Evolutionary conservation across 2,113 vertebrate genomes (phyloP), one percentile per base, ranked within the genome.

Genomic region (Numida meleagris): DNA sequence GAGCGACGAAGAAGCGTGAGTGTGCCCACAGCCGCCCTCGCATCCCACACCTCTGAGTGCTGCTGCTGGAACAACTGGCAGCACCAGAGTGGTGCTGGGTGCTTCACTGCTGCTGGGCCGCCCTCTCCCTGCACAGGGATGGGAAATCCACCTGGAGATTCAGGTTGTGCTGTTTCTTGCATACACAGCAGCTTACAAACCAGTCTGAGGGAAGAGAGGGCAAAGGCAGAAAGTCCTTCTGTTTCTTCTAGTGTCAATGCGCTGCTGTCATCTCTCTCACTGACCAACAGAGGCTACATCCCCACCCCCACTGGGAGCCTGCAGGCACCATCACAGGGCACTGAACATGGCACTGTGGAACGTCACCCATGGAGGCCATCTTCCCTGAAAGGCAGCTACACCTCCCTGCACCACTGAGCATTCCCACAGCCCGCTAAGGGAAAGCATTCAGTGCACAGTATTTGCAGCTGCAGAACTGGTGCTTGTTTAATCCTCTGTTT

Each of bases 281-380:
- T 31, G 5, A 36, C 3, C 1, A 1, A 15, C 19, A 21, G 13
- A 63, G 29, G 58, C n/a, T 82, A 21, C 9, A 50, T 12, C 5
- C 58, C 86, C 24, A 12, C 38, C 45, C 10, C 2, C 25, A 25
- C 45, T 5, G 40, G 21, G 11, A 24, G 63, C 25, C 34, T 21
- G 18, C 62, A 82, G 9, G 34, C 19, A 67, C 57, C 6, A 4
- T 9, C 27, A 59, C 9, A 0, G 1, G 23, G 4, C 17, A 7
- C 51, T 15, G 36, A 43, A 12, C 24, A 27, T 0, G 0, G 25
- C 58, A 59, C 23, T 25, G 48, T 38, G 13, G 20, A 2, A 6
- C 73, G 65, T 27, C n/a, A 38, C 1, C 12, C 40, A 40, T 1
- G 1, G 34, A 55, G 23, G 36, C 45, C 61, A 58, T 45, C 59